Evolutionary conservation across 2,113 vertebrate genomes (phyloP).

Genomic region (Alouatta palliata): DNA sequence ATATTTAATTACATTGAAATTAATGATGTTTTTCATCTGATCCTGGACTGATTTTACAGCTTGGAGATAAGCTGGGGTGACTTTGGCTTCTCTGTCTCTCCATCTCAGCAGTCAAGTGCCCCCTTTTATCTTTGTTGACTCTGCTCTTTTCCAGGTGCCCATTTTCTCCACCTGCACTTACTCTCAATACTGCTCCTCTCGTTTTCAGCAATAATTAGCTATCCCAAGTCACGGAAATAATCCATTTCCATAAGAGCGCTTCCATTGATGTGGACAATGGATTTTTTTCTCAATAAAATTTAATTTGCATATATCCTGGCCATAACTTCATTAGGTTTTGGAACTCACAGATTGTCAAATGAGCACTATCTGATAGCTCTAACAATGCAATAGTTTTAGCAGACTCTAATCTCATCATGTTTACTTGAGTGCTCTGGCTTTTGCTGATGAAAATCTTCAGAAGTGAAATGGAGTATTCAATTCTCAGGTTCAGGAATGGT

Average conservation of each 20-base stretch:
- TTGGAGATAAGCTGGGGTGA: slow-evolving; percentile 71
- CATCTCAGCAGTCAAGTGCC: slow-evolving; percentile 55
- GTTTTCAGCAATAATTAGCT: slow-evolving; percentile 52
- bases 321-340: slow-evolving; percentile 66
- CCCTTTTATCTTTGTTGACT: slow-evolving; percentile 65
- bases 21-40: slow-evolving; percentile 82
- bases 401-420: slow-evolving; percentile 69
- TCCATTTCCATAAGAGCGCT: not conserved
- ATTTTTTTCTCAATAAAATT: not conserved
- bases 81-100: slow-evolving; percentile 68
- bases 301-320: slow-evolving; percentile 54
- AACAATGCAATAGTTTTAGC: slow-evolving; percentile 60
- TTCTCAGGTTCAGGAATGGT: slow-evolving; percentile 69
- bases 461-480: slow-evolving; percentile 64
- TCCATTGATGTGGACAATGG: not conserved
- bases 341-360: slow-evolving; percentile 62
- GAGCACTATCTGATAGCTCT: slow-evolving; percentile 42
- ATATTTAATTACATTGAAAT: slow-evolving; percentile 85
- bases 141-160: slow-evolving; percentile 38
- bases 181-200: not conserved
- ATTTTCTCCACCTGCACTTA: not conserved
- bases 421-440: slow-evolving; percentile 67
- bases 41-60: slow-evolving; percentile 74
- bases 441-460: slow-evolving; percentile 75
- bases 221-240: not conserved